Base-by-base conservation (phyloP, 2,113 vertebrate genomes). In the Salvator merianae region DNA sequence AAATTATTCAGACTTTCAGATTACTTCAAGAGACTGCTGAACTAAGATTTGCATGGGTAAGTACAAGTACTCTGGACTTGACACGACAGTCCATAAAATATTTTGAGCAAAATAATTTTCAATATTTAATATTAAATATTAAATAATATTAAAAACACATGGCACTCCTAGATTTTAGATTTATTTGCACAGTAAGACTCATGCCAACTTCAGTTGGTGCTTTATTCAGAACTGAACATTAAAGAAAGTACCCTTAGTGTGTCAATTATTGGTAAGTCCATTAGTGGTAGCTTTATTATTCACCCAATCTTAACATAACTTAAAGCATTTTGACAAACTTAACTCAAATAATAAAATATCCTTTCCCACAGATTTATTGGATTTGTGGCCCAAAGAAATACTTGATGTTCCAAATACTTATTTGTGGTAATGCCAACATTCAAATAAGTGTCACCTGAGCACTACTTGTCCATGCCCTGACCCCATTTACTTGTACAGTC, bases 61-160 rank as follows among this genome's bases (percentile, higher is more conserved):
- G 26, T 43, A 5, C 71, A 77, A 84, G 38, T 34, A 40, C 40
- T 68, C 69, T 71, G 40, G 72, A 24, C n/a, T 63, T 65, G n/a
- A 63, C 38, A 72, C 53, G 13, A 62, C 43, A 72, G 68, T 65
- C 36, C 40, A 43, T 32, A 47, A 88, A 83, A 84, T 0, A 28
- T 10, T 30, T 3, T 69, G 82, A 26, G 22, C 32, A 38, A 80
- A 79, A 38, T 0, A 34, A 24, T 50, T 65, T 53, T 50, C 65
- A 79, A 85, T 79, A 79, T 79, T 85, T 28, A 73, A 73, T 50
- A 36, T n/a, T n/a, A n/a, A n/a, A n/a, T n/a, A n/a, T n/a, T n/a
- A n/a, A n/a, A n/a, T n/a, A n/a, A n/a, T n/a, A n/a, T n/a, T n/a
- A 38, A n/a, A 79, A 77, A 66, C 16, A 28, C 18, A 32, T 8